Conservation (phyloP, 2,888 invertebrate species). For the Drosophila falleni region DNA sequence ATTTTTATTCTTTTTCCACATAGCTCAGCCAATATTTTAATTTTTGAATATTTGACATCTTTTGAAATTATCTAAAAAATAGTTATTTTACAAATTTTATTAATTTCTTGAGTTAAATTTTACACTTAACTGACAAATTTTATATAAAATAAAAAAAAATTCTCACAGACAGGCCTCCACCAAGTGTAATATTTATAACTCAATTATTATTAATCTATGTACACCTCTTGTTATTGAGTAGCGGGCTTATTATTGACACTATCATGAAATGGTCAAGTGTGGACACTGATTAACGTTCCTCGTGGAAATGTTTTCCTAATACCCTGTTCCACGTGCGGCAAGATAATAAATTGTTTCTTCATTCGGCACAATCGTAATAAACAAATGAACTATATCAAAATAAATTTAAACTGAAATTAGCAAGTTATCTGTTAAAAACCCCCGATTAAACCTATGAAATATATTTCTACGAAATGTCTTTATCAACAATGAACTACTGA, state of each 20-base stretch:
- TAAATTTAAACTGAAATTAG: neutral
- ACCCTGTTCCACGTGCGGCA: neutral
- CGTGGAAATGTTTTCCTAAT: neutral
- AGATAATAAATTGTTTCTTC: neutral
- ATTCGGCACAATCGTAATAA: neutral
- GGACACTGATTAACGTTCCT: neutral
- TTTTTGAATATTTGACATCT: too few species aligned
- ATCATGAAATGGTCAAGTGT: neutral
- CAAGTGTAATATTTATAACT: too few species aligned
- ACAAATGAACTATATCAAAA: neutral
- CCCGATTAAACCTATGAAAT: neutral
- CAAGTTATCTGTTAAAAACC: neutral
- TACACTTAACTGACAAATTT: too few species aligned
- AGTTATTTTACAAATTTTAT: too few species aligned
- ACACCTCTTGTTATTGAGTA: too few species aligned
- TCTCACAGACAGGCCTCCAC: too few species aligned
- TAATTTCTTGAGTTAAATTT: too few species aligned
- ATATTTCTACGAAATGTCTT: neutral
- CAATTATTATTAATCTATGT: too few species aligned
- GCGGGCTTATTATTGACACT: neutral
- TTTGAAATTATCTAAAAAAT: too few species aligned
- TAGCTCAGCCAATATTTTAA: too few species aligned
- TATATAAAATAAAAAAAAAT: too few species aligned
- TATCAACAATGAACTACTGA: neutral
- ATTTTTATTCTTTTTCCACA: too few species aligned